These are phyloP conservation scores for Acyrthosiphon pisum DNA, from an alignment of 1,140 invertebrate genomes.

Conservation along the genomic window DNA sequence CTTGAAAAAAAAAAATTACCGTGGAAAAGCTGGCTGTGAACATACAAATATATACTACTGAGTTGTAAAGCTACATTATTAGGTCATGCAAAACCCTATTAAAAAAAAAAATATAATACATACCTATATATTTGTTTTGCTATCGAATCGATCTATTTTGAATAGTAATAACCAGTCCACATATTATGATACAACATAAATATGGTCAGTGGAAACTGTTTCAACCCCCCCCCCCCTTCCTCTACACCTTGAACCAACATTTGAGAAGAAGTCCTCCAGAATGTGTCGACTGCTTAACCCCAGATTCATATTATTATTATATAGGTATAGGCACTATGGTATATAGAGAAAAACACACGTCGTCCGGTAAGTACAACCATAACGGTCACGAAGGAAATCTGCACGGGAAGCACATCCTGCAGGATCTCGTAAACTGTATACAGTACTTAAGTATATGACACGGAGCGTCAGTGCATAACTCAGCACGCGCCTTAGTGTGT, in stretches of 20 bases:
- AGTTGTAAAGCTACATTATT: neutral
- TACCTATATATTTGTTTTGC: neutral
- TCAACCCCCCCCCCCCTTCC: no score
- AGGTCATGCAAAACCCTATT: neutral
- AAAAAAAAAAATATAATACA: neutral
- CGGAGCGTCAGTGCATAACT: neutral
- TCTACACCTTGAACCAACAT: neutral
- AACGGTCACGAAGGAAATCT: neutral
- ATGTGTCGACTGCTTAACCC: neutral
- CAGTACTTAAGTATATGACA: neutral
- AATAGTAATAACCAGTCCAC: no score
- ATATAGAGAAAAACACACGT: neutral
- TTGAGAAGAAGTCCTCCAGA: neutral
- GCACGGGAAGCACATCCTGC: neutral
- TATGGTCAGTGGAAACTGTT: neutral
- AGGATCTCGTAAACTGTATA: neutral
- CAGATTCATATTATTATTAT: no score
- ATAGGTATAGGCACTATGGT: neutral
- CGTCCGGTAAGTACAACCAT: neutral
- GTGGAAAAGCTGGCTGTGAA: no score
- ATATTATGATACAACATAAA: neutral
- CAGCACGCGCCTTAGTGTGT: neutral
- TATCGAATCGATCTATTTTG: neutral
- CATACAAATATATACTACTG: no score
- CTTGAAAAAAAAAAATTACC: no score